phyloP scores from a whole-genome alignment of 2,113 vertebrate genomes.

The Hippoglossus stenolepis region DNA sequence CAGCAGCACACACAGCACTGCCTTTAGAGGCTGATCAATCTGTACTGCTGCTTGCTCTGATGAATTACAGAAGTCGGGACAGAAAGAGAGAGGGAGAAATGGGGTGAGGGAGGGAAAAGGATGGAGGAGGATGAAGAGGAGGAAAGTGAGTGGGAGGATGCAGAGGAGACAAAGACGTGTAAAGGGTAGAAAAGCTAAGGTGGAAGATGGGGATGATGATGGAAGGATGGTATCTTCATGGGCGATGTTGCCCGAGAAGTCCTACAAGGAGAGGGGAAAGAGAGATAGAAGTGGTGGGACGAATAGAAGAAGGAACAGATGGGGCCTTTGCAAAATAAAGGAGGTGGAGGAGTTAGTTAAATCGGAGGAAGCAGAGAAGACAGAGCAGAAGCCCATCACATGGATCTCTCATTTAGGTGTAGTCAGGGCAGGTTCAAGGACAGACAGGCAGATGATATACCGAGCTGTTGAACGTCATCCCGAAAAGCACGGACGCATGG shows the following conservation, averaged over 20 bases:
- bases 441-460: slow-evolving; percentile 42
- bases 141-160: slow-evolving; percentile 17
- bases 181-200: neutral
- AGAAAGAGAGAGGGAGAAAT: slow-evolving; percentile 34
- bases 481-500: slow-evolving; percentile 18
- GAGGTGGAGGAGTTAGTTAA: neutral
- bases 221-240: neutral
- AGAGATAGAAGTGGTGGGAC: neutral
- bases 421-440: slow-evolving; percentile 30
- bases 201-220: neutral
- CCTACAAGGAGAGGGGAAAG: neutral
- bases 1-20: slow-evolving; percentile 79
- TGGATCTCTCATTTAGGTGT: slow-evolving; percentile 55
- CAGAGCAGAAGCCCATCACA: slow-evolving; percentile 22
- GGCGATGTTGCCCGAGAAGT: neutral
- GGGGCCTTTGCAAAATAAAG: neutral
- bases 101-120: neutral
- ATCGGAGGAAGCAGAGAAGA: neutral
- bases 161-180: slow-evolving; percentile 30
- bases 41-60: slow-evolving; percentile 81
- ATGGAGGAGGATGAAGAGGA: slow-evolving; percentile 10
- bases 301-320: neutral
- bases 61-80: slow-evolving; percentile 86
- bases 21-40: slow-evolving; percentile 91
- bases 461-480: slow-evolving; percentile 21